Evolutionary conservation across 2,113 vertebrate genomes (phyloP), one percentile per base, ranked within the genome.

Genomic region (Alosa alosa): DNA sequence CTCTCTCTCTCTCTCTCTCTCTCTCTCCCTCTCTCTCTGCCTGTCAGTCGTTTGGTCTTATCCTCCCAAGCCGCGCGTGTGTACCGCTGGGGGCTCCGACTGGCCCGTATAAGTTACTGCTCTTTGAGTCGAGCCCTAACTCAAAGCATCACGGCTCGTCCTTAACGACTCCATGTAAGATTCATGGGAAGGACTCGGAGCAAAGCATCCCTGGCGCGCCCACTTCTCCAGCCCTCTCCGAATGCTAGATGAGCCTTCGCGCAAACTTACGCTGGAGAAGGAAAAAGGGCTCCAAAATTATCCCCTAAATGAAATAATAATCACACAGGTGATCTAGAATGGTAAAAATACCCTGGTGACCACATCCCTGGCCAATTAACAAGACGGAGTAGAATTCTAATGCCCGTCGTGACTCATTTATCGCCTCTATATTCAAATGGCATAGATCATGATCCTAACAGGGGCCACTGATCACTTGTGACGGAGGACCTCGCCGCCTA

Each of bases 21-120:
- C 50, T 6, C 47, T 1, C 47, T 52, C 50, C 18, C 50, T 17
- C 15, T 13, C 11, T 52, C 4, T 22, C 55, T 22, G 75, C 47
- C 88, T 92, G 89, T 91, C 92, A 92, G 89, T 87, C 82, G 68
- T 39, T 81, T 18, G 68, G 83, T 81, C 84, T 84, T 90, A 90
- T 90, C 86, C 86, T 88, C 85, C 87, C 84, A 87, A 64, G 89
- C 87, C 81, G 78, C 86, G 84, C 68, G 68, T 91, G 91, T 92
- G 87, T 85, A 85, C 84, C 90, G 5, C 55, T 86, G 86, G 88
- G 83, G 81, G 87, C 86, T 81, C 64, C 81, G 68, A 85, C 41
- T 18, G 72, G 49, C 46, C 55, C 39, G 49, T 18, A 36, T 25
- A 72, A 11, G 31, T 72, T 72, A 31, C 8, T 25, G 31, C 64